Base-by-base conservation (phyloP, 1,140 invertebrate genomes). In the Microplitis mediator region DNA sequence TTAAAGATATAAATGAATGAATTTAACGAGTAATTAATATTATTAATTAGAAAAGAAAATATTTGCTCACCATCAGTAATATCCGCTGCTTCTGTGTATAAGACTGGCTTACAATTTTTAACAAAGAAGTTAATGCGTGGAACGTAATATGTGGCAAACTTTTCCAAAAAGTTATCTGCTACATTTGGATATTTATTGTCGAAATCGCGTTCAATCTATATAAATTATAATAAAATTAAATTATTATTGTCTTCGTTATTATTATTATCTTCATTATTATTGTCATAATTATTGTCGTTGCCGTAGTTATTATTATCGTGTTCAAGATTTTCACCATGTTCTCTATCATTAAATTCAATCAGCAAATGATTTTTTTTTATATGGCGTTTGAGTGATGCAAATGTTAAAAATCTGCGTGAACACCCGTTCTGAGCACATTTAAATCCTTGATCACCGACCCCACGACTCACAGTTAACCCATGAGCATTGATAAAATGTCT, bases 51-150 rank as follows among this genome's bases (percentile, higher is more conserved):
- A 65, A 39, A 39, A 36, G 14, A 39, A 35, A 35, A 13, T 16
- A 14, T 45, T 36, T 65, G 52, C 4, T 54, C 32, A 67, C 65
- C 65, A 34, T 67, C 45, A 23, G 14, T 54, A 23, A 67, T 54
- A 32, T 31, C 32, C 0, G 13, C 6, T 11, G 39, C 13, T 6
- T n/a, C 50, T 4, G 45, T 34, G 23, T 23, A 50, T 13, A 51
- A 32, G 16, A 2, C 31, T 11, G 39, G 65, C 13, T 32, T n/a
- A 54, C 13, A 50, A 11, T 51, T 51, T 67, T 51, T 34, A 9
- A 32, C 9, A 51, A 3, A 67, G 11, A 8, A 14, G 2, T 51
- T 3, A 31, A 67, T 67, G 2, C 51, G 45, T 0, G 34, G 45
- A 8, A 32, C 32, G 13, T 51, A 67, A 31, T 23, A 67, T 3